Conservation (phyloP, 2,888 invertebrate species). For the Dryococelus australis region DNA sequence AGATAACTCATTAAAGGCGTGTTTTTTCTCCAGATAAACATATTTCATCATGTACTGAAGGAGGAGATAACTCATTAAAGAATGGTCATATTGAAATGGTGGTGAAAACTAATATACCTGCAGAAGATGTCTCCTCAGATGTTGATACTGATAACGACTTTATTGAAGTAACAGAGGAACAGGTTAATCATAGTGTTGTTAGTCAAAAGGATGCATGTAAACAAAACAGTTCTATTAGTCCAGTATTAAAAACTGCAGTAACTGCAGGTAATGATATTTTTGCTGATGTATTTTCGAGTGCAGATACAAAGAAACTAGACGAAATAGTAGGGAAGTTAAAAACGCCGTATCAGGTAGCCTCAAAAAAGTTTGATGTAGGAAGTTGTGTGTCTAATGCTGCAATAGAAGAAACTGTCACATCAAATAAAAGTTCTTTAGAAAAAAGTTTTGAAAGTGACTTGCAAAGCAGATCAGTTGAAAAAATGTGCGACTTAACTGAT, state of each 20-base stretch:
- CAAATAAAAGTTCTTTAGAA: not conserved
- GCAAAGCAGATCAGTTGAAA: not conserved
- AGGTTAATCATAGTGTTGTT: not conserved
- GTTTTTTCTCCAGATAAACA: not conserved
- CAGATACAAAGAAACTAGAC: not conserved
- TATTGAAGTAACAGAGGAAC: conserved; percentile 29
- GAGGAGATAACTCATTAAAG: not conserved
- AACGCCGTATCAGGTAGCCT: not conserved
- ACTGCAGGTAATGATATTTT: conserved; percentile 70
- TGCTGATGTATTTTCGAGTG: conserved; percentile 70
- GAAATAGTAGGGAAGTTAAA: not conserved
- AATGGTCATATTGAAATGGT: not conserved
- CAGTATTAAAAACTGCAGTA: conserved; percentile 48
- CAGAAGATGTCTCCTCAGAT: not conserved
- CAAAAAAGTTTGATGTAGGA: not conserved
- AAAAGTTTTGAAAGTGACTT: not conserved
- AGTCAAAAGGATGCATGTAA: not conserved
- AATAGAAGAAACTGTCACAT: not conserved
- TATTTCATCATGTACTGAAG: not conserved
- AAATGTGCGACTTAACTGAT: not conserved
- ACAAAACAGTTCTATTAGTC: not conserved
- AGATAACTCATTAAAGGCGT: too few relatives aligned
- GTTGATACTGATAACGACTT: conserved; percentile 32
- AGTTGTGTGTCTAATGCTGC: not conserved
- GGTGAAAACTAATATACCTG: not conserved